Conservation (phyloP, 2,888 invertebrate species). For the Polydrusus pterygomalis region DNA sequence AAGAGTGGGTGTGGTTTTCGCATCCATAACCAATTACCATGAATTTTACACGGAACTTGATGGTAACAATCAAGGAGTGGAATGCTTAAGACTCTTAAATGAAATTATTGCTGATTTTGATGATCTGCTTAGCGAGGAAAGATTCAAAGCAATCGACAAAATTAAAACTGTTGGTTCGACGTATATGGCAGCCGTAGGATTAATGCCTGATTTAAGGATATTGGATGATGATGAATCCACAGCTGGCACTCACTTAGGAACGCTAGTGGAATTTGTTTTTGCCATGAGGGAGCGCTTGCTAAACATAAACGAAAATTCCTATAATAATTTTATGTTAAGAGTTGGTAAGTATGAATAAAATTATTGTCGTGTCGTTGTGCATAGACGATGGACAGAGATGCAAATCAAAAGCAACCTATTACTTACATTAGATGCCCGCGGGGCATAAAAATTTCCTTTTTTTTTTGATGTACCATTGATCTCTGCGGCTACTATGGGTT, state of each 20-base stretch:
- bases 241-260: conserved; percentile 81
- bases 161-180: conserved; percentile 95
- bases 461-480: too few species aligned
- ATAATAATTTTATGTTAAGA: conserved; percentile 92
- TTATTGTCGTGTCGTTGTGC: too few species aligned
- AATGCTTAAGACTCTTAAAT: conserved; percentile 90
- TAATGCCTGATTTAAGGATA: conserved; percentile 87
- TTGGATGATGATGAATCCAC: conserved; percentile 80
- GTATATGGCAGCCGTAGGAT: conserved; percentile 94
- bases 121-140: conserved; percentile 90
- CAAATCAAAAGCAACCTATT: too few species aligned
- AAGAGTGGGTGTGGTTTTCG: conserved; percentile 93
- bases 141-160: conserved; percentile 91
- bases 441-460: too few species aligned
- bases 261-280: conserved; percentile 92
- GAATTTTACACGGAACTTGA: conserved; percentile 95
- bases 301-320: conserved; percentile 93
- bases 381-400: too few species aligned
- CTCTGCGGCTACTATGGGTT: too few species aligned
- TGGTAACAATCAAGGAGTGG: conserved; percentile 93
- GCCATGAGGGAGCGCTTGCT: conserved; percentile 90
- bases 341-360: conserved; percentile 88
- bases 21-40: conserved; percentile 94
- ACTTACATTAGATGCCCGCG: too few species aligned
- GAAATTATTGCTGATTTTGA: conserved; percentile 97